phyloP scores from a whole-genome alignment of 2,797 vertebrate genomes.

The Uromys caudimaculatus region DNA sequence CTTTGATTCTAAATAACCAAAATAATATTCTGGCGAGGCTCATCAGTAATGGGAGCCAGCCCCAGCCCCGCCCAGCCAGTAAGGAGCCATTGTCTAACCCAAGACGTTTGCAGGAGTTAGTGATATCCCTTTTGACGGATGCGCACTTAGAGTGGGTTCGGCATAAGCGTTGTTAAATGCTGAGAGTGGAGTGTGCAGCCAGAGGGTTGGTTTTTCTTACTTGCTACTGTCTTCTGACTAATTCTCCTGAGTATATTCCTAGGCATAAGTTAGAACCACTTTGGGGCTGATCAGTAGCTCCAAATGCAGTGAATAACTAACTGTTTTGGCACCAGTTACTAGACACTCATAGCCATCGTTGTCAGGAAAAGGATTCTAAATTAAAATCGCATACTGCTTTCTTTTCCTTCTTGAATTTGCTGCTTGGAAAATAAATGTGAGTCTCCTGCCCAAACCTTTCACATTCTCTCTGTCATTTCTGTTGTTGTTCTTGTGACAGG shows the following conservation, averaged over 20 bases:
- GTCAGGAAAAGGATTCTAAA: background rate
- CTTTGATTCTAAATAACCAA: slow-evolving; percentile 39
- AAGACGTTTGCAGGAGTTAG: background rate
- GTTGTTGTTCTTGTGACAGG: background rate
- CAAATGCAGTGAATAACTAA: background rate
- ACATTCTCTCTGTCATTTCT: background rate
- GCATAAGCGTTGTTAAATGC: background rate
- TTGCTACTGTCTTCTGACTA: background rate
- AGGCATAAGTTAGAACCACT: slow-evolving; percentile 6
- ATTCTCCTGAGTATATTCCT: slow-evolving; percentile 20
- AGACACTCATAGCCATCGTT: background rate
- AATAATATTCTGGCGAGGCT: background rate
- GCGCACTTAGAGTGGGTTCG: background rate
- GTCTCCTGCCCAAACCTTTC: background rate
- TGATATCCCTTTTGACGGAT: background rate
- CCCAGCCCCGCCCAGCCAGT: background rate
- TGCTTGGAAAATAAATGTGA: background rate
- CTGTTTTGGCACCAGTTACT: slow-evolving; percentile 4
- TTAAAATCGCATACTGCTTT: background rate
- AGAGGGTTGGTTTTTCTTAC: background rate
- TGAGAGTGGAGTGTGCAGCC: background rate
- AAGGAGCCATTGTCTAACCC: background rate
- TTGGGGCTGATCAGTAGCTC: background rate
- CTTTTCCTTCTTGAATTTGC: background rate
- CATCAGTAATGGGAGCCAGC: background rate